These are phyloP conservation scores for Liopterus haemorrhoidalis DNA, from an alignment of 2,888 invertebrate species.

Conservation along the genomic window DNA sequence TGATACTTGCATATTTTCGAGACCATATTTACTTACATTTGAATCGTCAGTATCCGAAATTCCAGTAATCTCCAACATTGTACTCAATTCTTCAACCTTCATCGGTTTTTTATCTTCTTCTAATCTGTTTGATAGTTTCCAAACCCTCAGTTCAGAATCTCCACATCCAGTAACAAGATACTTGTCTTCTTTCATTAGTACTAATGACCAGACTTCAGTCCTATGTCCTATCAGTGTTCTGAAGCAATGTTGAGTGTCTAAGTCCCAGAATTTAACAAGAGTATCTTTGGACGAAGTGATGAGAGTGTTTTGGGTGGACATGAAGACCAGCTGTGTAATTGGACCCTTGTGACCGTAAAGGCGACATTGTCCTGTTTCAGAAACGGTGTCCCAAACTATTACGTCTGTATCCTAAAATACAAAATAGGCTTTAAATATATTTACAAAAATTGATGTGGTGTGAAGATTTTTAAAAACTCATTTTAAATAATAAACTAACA, in stretches of 20 bases:
- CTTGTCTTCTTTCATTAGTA: conserved; percentile 68
- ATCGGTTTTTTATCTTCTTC: conserved; percentile 44
- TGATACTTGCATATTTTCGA: too few relatives aligned
- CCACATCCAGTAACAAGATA: conserved; percentile 84
- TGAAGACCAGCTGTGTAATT: conserved; percentile 75
- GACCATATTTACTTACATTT: conserved; percentile 51
- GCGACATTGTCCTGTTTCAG: conserved; percentile 82
- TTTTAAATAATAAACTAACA: too few relatives aligned
- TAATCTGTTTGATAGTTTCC: conserved; percentile 62
- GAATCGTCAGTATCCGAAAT: conserved; percentile 52
- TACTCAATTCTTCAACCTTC: conserved; percentile 48
- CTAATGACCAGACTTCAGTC: conserved; percentile 79
- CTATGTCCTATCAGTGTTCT: conserved; percentile 88
- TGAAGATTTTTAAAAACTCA: conserved; percentile 9
- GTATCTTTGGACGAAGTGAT: conserved; percentile 88
- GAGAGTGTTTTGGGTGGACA: conserved; percentile 62
- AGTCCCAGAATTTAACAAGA: conserved; percentile 95
- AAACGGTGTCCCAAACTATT: conserved; percentile 90
- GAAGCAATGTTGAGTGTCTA: conserved; percentile 92
- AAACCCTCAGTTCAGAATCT: conserved; percentile 79
- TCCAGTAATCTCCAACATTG: conserved; percentile 49
- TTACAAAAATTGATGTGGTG: conserved; percentile 5
- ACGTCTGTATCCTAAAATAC: conserved; percentile 78
- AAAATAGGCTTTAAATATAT: conserved; percentile 13
- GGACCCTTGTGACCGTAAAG: conserved; percentile 88